phyloP scores from a whole-genome alignment of 2,797 vertebrate genomes.

The Lacerta agilis region DNA sequence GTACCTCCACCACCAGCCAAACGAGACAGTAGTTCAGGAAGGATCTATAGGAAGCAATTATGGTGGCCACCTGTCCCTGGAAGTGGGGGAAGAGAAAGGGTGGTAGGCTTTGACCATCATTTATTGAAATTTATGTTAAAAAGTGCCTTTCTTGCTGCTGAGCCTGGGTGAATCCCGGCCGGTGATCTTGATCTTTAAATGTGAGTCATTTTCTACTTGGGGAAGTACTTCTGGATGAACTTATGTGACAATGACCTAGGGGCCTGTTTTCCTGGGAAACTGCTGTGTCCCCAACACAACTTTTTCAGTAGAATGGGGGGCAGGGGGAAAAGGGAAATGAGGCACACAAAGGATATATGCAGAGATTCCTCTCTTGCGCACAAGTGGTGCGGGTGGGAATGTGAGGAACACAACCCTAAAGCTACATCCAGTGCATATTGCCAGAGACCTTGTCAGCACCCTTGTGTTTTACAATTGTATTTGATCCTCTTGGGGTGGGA shows the following conservation, averaged over 20 bases:
- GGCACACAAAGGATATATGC: background rate
- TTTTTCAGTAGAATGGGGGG: background rate
- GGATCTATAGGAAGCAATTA: conserved; percentile 35
- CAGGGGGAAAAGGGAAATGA: conserved; percentile 1
- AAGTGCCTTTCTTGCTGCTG: background rate
- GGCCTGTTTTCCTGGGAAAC: background rate
- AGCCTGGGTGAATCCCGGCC: background rate
- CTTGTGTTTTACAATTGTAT: conserved; percentile 64
- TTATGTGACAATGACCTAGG: background rate
- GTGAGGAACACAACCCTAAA: conserved; percentile 55
- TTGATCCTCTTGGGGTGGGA: conserved; percentile 59
- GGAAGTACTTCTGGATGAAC: background rate
- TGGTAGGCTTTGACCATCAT: background rate
- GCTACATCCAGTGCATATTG: conserved; percentile 54
- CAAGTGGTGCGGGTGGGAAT: conserved; percentile 15
- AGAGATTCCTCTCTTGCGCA: background rate
- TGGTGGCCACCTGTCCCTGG: conserved; percentile 20
- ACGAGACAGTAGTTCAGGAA: conserved; percentile 34
- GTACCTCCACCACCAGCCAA: conserved; percentile 9
- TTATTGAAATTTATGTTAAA: conserved; percentile 27
- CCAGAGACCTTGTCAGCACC: conserved; percentile 66
- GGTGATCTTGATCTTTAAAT: background rate
- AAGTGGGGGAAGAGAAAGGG: background rate
- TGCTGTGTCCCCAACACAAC: background rate
- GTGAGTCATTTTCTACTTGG: background rate